phyloP scores from a whole-genome alignment of 2,797 vertebrate species.

The Sebastes kiyomatsui region DNA sequence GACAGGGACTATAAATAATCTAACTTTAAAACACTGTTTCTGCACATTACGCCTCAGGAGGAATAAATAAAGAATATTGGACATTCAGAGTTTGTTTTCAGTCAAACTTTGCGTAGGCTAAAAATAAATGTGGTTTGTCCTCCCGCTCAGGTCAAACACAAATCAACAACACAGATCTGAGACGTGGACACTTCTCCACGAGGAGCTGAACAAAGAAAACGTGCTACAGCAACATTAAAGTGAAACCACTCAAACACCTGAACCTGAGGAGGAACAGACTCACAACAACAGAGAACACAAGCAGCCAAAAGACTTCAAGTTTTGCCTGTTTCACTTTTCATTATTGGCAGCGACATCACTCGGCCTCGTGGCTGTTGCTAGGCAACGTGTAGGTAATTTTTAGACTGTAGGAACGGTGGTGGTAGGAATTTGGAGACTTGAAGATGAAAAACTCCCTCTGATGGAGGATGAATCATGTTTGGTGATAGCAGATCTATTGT shows the following conservation, averaged over 20 bases:
- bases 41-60: neutral
- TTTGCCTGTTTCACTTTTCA: neutral
- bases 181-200: neutral
- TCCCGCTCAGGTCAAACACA: neutral
- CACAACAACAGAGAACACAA: conserved; percentile 1
- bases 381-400: conserved; percentile 33
- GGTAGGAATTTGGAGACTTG: conserved; percentile 23
- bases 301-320: neutral
- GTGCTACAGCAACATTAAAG: neutral
- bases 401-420: conserved; percentile 13
- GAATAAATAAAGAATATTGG: neutral
- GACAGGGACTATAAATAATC: neutral
- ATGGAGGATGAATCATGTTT: conserved; percentile 26
- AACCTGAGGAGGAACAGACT: conserved; percentile 11
- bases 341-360: conserved; percentile 4
- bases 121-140: neutral
- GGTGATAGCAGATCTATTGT: conserved; percentile 13
- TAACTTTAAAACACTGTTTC: neutral
- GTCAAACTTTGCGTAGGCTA: neutral
- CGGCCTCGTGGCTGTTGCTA: conserved; percentile 32
- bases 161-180: neutral
- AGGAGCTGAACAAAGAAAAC: neutral
- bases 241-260: neutral
- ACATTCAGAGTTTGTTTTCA: neutral
- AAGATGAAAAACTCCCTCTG: conserved; percentile 18